Base-by-base conservation (phyloP, 2,888 invertebrate species). In the Apotomis capreana region DNA sequence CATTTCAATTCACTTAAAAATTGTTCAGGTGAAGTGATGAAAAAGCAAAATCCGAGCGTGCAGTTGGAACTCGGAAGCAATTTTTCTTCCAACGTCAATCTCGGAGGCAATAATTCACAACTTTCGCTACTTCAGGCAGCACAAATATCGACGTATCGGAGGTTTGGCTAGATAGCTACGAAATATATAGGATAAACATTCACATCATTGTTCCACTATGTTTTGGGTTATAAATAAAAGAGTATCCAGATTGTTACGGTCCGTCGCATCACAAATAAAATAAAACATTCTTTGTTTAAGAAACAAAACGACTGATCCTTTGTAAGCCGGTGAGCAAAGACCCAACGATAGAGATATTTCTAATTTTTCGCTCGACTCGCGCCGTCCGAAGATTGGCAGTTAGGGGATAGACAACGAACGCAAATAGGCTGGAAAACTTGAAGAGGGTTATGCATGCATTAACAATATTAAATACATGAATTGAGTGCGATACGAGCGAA, bases 301-400 rank as follows among this genome's bases (percentile, higher is more conserved):
- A 75, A 75, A 74, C 74, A 74, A 75, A 75, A 73, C 71, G 68
- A 71, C 69, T 72, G 68, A 63, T 63, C 72, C 72, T 72, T 72
- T 72, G 63, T 72, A 73, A 70, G 69, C 65, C 81, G 81, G 78
- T 79, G 80, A 83, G 78, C 84, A 84, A 84, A 86, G 83, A 78
- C 78, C 82, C 76, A 78, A 57, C 44, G 85, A 89, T 87, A 84
- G 86, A 90, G 87, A 88, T 89, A 87, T 89, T 89, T 89, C 89
- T 87, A 89, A 91, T 91, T 90, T 90, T 86, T 85, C 89, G 90
- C 85, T 89, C 82, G 89, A 89, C 85, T 86, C 84, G 85, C 83
- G 76, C 76, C 80, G 81, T 79, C 77, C 78, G 80, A 83, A 84
- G 83, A 86, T 84, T 82, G 79, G 82, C 83, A 80, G 82, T 81